Conservation (phyloP, 1,140 invertebrate species). For the Drosophila burlai region DNA sequence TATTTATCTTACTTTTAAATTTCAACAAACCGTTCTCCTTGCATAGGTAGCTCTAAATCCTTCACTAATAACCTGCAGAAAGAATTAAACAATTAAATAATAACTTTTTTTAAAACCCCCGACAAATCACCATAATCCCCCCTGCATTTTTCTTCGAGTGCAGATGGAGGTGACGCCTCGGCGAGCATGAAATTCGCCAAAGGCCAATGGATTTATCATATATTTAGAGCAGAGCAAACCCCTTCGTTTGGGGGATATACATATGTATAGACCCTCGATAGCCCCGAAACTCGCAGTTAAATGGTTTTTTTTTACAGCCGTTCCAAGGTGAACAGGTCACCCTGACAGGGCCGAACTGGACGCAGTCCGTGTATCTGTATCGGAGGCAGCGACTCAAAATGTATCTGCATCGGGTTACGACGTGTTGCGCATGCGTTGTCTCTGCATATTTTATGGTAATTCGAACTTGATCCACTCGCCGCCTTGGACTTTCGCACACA, state of each 20-base stretch:
- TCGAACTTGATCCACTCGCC: slow-evolving; percentile 57
- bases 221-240: slow-evolving; percentile 24
- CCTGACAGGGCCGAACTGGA: slow-evolving; percentile 38
- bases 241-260: slow-evolving; percentile 25
- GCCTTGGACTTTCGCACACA: slow-evolving; percentile 59
- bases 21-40: not conserved
- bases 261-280: slow-evolving; percentile 53
- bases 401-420: slow-evolving; percentile 59
- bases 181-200: slow-evolving; percentile 56
- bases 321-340: slow-evolving; percentile 70
- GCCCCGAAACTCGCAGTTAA: slow-evolving; percentile 61
- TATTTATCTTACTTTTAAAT: too few relatives aligned
- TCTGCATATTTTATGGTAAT: slow-evolving; percentile 79
- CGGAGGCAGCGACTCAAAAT: slow-evolving; percentile 22
- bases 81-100: not conserved
- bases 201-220: slow-evolving; percentile 46
- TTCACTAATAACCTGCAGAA: not conserved
- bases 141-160: slow-evolving; percentile 7
- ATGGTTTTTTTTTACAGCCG: slow-evolving; percentile 27
- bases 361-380: slow-evolving; percentile 44
- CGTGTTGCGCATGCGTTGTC: slow-evolving; percentile 72
- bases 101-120: not conserved
- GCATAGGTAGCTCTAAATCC: not conserved
- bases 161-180: slow-evolving; percentile 25
- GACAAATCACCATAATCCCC: too few relatives aligned